Conservation (phyloP, 2,888 invertebrate genomes). For the Rhabditoides inermis region DNA sequence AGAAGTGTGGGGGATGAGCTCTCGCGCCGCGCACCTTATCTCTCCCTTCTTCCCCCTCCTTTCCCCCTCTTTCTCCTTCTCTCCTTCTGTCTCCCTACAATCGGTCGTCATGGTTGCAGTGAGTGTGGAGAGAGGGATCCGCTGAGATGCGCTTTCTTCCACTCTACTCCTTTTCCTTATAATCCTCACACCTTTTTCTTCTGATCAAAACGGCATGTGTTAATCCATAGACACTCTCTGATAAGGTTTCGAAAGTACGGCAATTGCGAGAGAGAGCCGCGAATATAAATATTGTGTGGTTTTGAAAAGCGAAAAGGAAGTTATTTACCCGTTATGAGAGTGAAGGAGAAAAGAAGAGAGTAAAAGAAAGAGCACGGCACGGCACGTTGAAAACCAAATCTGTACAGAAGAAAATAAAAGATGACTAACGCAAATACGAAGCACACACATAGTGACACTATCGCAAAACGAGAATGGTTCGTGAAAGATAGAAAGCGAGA, state of each 20-base stretch:
- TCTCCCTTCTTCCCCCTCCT: neutral
- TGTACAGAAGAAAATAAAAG: no score
- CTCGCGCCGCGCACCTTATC: neutral
- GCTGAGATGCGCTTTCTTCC: neutral
- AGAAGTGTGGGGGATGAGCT: neutral
- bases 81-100: neutral
- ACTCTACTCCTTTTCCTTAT: conserved; percentile 1
- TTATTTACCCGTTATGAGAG: neutral
- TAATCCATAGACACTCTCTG: neutral
- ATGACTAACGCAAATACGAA: no score
- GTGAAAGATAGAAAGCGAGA: no score
- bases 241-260: no score
- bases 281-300: no score
- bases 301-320: neutral
- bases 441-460: no score
- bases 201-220: neutral
- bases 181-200: conserved; percentile 1
- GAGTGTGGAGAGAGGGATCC: neutral
- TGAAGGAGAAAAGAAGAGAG: neutral
- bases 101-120: neutral
- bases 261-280: no score
- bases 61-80: neutral
- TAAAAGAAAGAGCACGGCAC: neutral
- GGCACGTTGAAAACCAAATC: neutral
- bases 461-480: no score